Percentiles rank a stretch among this genome's conserved stretches.
phyloP scores from a whole-genome alignment of 2,888 invertebrate species.

The Dendrolimus houi region DNA sequence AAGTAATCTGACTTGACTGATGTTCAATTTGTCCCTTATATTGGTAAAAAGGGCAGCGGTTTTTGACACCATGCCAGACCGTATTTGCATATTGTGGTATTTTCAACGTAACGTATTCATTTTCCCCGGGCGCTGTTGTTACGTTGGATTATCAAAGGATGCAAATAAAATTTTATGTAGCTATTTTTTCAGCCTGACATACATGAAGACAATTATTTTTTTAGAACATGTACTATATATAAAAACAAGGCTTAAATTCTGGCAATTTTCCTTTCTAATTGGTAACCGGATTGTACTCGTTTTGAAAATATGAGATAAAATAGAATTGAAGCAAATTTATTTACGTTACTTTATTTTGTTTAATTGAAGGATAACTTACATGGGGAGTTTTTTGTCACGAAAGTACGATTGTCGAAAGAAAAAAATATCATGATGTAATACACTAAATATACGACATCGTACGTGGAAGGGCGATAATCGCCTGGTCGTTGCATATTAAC shows the following conservation, averaged over 20 bases:
- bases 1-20: not conserved
- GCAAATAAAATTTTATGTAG: not conserved
- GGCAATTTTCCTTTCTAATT: too few species aligned
- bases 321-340: too few species aligned
- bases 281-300: too few species aligned
- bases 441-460: too few species aligned
- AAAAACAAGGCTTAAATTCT: not conserved
- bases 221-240: not conserved
- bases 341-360: too few species aligned
- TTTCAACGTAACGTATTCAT: constrained; percentile 1
- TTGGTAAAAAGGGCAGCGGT: constrained; percentile 7
- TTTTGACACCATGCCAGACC: constrained; percentile 6
- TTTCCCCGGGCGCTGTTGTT: not conserved
- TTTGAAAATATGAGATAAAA: too few species aligned
- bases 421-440: too few species aligned
- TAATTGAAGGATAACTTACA: too few species aligned
- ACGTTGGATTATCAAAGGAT: not conserved
- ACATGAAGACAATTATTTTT: not conserved
- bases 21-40: constrained; percentile 2
- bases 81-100: constrained; percentile 1
- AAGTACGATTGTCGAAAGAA: too few species aligned
- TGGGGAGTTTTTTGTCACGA: too few species aligned
- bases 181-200: not conserved
- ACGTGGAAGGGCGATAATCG: too few species aligned
- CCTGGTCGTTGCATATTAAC: too few species aligned